These are phyloP conservation scores for Bombus affinis DNA, from an alignment of 1,140 invertebrate genomes.

Conservation along the genomic window DNA sequence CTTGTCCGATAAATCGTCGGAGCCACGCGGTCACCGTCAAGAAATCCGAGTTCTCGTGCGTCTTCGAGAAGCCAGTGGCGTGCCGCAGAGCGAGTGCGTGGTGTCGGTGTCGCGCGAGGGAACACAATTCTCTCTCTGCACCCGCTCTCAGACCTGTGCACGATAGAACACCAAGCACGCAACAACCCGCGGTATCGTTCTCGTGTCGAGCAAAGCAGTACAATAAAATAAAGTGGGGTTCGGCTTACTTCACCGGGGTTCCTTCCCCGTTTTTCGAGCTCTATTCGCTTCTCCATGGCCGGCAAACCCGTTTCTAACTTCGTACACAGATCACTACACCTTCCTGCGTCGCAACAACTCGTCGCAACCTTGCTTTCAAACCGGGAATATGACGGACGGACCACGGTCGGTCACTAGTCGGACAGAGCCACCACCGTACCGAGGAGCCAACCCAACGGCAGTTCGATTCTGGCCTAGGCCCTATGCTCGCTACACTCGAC, in stretches of 20 bases:
- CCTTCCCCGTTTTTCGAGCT: slow-evolving; percentile 93
- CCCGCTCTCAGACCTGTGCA: slow-evolving; percentile 29
- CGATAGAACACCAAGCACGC: slow-evolving; percentile 34
- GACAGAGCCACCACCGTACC: slow-evolving; percentile 72
- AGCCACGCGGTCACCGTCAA: slow-evolving; percentile 57
- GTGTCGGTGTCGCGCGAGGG: slow-evolving; percentile 58
- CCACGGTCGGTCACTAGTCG: slow-evolving; percentile 74
- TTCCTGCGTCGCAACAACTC: slow-evolving; percentile 80
- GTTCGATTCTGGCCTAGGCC: slow-evolving; percentile 74
- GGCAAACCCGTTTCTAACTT: slow-evolving; percentile 59
- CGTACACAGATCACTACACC: slow-evolving; percentile 64
- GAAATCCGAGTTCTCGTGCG: slow-evolving; percentile 52
- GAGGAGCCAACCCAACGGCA: slow-evolving; percentile 71
- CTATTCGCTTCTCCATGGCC: slow-evolving; percentile 95
- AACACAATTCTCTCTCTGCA: slow-evolving; percentile 42
- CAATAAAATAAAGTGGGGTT: slow-evolving; percentile 65
- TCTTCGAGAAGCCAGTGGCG: slow-evolving; percentile 37
- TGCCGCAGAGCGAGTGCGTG: slow-evolving; percentile 58
- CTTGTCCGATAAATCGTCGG: slow-evolving; percentile 40
- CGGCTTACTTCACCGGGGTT: slow-evolving; percentile 90
- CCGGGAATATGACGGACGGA: slow-evolving; percentile 80
- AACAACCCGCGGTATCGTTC: slow-evolving; percentile 37
- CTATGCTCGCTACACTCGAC: slow-evolving; percentile 64
- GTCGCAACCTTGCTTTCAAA: slow-evolving; percentile 80
- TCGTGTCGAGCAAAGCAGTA: slow-evolving; percentile 12